Conservation (phyloP, 1,140 invertebrate species). For the Orchestia grillus region DNA sequence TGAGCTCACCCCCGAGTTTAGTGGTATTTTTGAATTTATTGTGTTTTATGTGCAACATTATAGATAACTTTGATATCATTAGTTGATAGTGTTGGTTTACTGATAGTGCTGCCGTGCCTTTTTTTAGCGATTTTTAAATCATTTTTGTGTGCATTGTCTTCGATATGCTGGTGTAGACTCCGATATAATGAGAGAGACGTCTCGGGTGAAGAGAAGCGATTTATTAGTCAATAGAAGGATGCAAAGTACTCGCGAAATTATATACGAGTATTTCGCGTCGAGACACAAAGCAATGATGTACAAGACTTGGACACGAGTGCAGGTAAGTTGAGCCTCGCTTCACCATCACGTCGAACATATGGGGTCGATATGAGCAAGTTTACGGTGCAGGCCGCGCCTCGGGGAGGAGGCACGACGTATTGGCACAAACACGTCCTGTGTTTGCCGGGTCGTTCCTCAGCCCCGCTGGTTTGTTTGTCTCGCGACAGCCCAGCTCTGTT, state of each 20-base stretch:
- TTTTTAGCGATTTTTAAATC: neutral
- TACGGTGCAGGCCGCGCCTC: neutral
- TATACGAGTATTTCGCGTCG: neutral
- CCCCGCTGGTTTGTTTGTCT: conserved; percentile 17
- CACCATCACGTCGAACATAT: neutral
- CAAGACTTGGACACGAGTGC: too few species aligned
- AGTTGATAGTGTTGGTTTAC: neutral
- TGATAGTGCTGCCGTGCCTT: neutral
- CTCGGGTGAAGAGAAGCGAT: neutral
- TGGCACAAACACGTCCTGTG: conserved; percentile 33
- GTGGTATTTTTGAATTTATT: neutral
- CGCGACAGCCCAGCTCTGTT: conserved; percentile 19
- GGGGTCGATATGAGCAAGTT: neutral
- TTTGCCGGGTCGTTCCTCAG: conserved; percentile 13
- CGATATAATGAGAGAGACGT: neutral
- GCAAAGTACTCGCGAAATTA: neutral
- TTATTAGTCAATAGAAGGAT: neutral
- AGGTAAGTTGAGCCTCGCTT: neutral
- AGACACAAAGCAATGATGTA: too few species aligned
- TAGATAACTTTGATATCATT: neutral
- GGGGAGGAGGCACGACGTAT: conserved; percentile 10
- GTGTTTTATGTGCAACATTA: neutral
- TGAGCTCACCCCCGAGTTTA: too few species aligned
- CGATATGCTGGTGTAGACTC: neutral
- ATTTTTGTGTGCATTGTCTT: neutral